Evolutionary conservation across 1,140 invertebrate genomes (phyloP), one percentile per base, ranked within the genome.

Genomic region (Pogonus chalceus): DNA sequence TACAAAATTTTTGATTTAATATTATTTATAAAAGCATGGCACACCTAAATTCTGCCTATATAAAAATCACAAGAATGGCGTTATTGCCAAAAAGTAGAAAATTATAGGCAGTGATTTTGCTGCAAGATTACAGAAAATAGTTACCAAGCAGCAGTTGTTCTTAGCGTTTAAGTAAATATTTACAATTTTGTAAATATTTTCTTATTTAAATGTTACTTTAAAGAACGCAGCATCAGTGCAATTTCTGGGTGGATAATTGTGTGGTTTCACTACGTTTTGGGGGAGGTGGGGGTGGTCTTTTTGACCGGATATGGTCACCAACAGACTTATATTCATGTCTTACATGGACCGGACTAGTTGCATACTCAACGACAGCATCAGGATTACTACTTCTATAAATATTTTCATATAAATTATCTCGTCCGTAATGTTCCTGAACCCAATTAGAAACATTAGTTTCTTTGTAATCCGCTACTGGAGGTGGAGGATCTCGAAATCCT

Each of bases 361-460:
- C 66, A 49, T 75, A 76, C 49, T 76, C 73, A 4, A 72, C 69
- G 0, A 74, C 72, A 1, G 62, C 64, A 35, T 64, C 62, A 0
- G 68, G 65, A 56, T 68, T 75, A n/a, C n/a, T n/a, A 48, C 70
- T 71, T 31, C 71, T 63, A 55, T 79, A 80, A 0, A 80, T 74
- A 54, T 81, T 81, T 54, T 81, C 79, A 55, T 81, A 81, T 1
- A 80, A 56, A 59, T 81, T 81, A 55, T 79, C 74, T 2, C 69
- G 66, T 0, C 88, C 88, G 60, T 92, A 92, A 61, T 92, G 89
- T 62, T 92, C 87, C 58, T 85, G 82, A n/a, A 92, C 87, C 89
- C 90, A 92, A 63, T 90, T 89, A 1, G 85, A 88, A 0, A 92
- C 88, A 57, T 87, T 86, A 9, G 86, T 86, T 63, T 90, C 87